A percentile compares a stretch with the other conserved stretches of the same genome.
Conservation (phyloP, 2,888 invertebrate genomes). For the Zootermopsis nevadensis region DNA sequence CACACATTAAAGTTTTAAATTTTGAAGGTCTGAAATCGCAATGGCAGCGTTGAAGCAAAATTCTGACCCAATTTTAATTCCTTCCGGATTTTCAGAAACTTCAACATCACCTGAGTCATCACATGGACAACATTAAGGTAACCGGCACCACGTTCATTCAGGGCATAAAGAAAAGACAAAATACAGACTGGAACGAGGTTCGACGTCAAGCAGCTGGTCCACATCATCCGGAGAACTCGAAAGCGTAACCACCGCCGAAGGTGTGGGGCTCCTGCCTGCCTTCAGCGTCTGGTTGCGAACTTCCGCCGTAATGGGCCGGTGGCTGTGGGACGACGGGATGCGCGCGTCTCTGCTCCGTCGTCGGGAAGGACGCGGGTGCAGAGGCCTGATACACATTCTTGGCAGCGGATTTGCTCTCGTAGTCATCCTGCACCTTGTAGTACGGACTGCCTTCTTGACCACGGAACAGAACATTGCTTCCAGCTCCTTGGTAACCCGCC, state of each 20-base stretch:
- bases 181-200: neutral
- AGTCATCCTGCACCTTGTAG: slow-evolving; percentile 52
- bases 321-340: neutral
- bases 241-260: slow-evolving; percentile 73
- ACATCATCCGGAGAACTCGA: slow-evolving; percentile 69
- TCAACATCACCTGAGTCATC: too few species aligned
- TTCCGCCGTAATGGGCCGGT: neutral
- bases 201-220: neutral
- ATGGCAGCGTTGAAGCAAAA: too few species aligned
- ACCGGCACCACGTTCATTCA: too few species aligned
- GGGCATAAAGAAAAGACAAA: too few species aligned
- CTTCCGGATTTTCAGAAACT: too few species aligned
- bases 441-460: slow-evolving; percentile 28
- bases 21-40: too few species aligned
- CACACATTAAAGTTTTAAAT: too few species aligned
- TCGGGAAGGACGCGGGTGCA: slow-evolving; percentile 56
- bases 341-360: neutral
- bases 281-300: slow-evolving; percentile 50
- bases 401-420: slow-evolving; percentile 58
- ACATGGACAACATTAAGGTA: too few species aligned
- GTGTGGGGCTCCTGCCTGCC: slow-evolving; percentile 66
- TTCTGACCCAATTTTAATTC: too few species aligned
- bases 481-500: slow-evolving; percentile 51
- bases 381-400: slow-evolving; percentile 57
- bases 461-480: slow-evolving; percentile 36